A percentile compares a stretch with the other conserved stretches of the same genome.
phyloP scores from a whole-genome alignment of 2,113 vertebrate genomes.

The Cercocebus atys region DNA sequence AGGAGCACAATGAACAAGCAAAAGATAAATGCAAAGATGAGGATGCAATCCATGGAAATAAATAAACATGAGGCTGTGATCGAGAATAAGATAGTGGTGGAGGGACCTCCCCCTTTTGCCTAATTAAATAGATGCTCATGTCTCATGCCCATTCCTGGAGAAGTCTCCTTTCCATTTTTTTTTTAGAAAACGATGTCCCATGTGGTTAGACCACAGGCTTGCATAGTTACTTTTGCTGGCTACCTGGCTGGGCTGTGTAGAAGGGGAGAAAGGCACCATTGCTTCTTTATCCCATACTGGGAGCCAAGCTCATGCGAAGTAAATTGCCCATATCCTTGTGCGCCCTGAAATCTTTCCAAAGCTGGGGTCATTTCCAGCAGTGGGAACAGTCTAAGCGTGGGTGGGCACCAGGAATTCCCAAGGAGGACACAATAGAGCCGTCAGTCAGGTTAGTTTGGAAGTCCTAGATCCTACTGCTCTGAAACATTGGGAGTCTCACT shows the following conservation, averaged over 20 bases:
- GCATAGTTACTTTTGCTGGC: not conserved
- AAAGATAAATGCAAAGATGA: not conserved
- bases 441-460: not conserved
- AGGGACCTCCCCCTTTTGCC: not conserved
- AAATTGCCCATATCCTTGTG: not conserved
- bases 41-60: no score
- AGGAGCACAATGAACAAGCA: not conserved
- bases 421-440: not conserved
- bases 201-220: not conserved
- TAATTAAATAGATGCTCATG: no score
- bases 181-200: no score
- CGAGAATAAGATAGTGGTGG: not conserved
- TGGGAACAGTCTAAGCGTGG: not conserved
- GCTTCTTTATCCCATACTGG: no score
- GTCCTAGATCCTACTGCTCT: no score
- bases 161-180: not conserved
- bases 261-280: not conserved
- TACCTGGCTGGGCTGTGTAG: not conserved
- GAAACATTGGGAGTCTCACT: not conserved
- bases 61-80: not conserved
- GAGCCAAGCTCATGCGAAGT: not conserved
- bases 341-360: not conserved
- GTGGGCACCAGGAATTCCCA: not conserved
- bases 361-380: fast-evolving
- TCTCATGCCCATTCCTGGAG: not conserved